A percentile compares a stretch with the other conserved stretches of the same genome.
These are phyloP conservation scores for Protonemura montana DNA, from an alignment of 2,888 invertebrate genomes.

Conservation along the genomic window DNA sequence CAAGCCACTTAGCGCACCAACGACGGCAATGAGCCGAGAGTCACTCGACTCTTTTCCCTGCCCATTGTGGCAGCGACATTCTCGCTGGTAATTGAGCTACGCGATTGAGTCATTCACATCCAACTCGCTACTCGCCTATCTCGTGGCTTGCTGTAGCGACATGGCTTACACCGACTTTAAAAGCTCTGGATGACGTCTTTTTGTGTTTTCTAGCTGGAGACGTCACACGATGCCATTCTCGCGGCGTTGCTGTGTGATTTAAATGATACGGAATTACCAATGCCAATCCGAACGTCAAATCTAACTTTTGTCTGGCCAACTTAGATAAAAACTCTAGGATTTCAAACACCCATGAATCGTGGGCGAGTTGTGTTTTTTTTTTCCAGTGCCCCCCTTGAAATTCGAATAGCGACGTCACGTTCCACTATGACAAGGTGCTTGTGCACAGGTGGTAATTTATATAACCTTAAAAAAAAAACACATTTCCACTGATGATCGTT, in stretches of 20 bases:
- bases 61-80: not conserved
- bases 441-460: not conserved
- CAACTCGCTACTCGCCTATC: not conserved
- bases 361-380: not conserved
- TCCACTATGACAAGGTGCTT: not conserved
- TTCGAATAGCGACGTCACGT: slow-evolving; percentile 7
- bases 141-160: not conserved
- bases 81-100: not conserved
- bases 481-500: not conserved
- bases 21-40: not conserved
- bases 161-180: not conserved
- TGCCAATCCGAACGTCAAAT: not conserved
- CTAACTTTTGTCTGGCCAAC: not conserved
- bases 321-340: not conserved
- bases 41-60: not conserved
- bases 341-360: not conserved
- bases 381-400: not conserved
- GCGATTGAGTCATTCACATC: slow-evolving; percentile 1
- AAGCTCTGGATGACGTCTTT: not conserved
- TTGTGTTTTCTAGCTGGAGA: not conserved
- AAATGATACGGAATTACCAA: not conserved
- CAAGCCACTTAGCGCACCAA: slow-evolving; percentile 18
- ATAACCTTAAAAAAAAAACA: too few species aligned
- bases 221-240: not conserved
- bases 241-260: not conserved